Evolutionary conservation across 1,140 invertebrate species (phyloP), one percentile per base, ranked within the genome.

Genomic region (Alviniconcha marisindica): DNA sequence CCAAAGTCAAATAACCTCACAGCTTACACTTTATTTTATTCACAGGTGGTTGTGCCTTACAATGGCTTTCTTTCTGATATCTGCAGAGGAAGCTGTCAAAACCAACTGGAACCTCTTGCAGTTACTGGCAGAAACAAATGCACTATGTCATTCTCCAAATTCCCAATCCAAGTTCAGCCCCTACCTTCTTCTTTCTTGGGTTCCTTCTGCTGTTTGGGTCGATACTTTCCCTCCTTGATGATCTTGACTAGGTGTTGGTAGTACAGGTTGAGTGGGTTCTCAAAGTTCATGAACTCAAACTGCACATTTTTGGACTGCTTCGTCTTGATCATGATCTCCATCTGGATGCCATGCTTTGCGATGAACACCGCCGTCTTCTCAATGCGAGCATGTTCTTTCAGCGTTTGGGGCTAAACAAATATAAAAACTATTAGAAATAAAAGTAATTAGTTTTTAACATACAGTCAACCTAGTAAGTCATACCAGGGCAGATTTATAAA

Each of bases 311-410:
- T 96, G 0, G 96, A 95, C 93, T 99, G 99, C 93, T 99, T 99
- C 14, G 98, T 97, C 94, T 99, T 99, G 81, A 99, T 96, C 0
- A 99, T 94, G 79, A 99, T 99, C 94, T 99, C 98, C 98, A 99
- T 99, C 94, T 99, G 99, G 44, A 96, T 94, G 0, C 98, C 98
- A 92, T 99, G 98, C 66, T 95, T 94, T 83, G 96, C 96, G 85
- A 99, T 97, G 94, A 99, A 99, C 76, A 96, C 94, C 0, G 98
- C 98, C 0, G 99, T 99, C 94, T 98, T 99, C 91, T 98, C 97
- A 90, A 99, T 99, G 78, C 99, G 97, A 5, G 96, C 96, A 93
- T 99, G 97, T 87, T 97, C 95, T 91, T 99, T 99, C 89, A 96
- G 95, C 10, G 96, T 97, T 86, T 96, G 95, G n/a, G 98, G 98